These are phyloP conservation scores for Stictocephala bisonia DNA, from an alignment of 2,888 invertebrate species.

Conservation along the genomic window DNA sequence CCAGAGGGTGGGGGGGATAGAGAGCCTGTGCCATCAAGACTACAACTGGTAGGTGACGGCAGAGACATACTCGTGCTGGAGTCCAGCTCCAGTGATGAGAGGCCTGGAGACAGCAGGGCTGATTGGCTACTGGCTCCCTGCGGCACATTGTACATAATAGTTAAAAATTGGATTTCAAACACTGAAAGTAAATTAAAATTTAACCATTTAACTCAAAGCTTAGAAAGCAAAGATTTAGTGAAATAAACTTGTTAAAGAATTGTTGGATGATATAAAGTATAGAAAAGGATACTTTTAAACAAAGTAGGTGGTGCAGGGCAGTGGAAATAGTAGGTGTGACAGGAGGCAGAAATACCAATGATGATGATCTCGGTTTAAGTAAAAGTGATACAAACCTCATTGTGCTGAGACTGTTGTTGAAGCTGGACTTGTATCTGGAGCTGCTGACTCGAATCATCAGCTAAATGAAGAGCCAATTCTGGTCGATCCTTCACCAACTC, in stretches of 20 bases:
- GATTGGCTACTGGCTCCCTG: too few relatives aligned
- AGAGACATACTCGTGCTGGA: conserved; percentile 80
- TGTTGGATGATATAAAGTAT: too few relatives aligned
- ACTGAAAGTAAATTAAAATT: too few relatives aligned
- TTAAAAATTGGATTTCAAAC: too few relatives aligned
- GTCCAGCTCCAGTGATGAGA: conserved; percentile 70
- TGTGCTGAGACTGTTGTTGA: conserved; percentile 67
- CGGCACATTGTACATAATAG: too few relatives aligned
- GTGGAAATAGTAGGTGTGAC: too few relatives aligned
- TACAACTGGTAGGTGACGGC: conserved; percentile 81
- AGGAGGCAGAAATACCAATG: too few relatives aligned
- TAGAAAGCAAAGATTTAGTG: too few relatives aligned
- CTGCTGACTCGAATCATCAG: conserved; percentile 70
- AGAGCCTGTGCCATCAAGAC: conserved; percentile 70
- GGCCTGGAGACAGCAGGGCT: conserved; percentile 61
- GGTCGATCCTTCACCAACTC: conserved; percentile 73
- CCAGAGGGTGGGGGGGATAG: conserved; percentile 62
- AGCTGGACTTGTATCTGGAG: conserved; percentile 78
- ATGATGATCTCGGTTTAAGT: not conserved
- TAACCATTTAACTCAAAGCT: too few relatives aligned
- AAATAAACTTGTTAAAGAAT: too few relatives aligned
- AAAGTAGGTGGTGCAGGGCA: too few relatives aligned
- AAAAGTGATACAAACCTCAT: conserved; percentile 43
- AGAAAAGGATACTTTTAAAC: too few relatives aligned
- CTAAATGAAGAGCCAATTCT: conserved; percentile 63